Base-by-base conservation (phyloP, 2,888 invertebrate genomes). In the Orthonychiurus folsomi region DNA sequence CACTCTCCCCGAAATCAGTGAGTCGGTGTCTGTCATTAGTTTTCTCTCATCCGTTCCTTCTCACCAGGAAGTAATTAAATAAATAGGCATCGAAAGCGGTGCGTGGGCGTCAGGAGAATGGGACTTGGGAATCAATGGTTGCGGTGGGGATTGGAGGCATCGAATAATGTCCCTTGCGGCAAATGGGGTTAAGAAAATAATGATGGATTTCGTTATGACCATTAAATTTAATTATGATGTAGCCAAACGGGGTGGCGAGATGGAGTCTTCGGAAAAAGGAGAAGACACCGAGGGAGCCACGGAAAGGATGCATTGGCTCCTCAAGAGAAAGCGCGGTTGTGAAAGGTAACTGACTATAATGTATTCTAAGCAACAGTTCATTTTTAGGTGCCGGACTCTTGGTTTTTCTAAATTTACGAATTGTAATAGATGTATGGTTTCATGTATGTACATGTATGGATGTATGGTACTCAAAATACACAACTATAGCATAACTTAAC, bases 241-340 rank as follows among this genome's bases (percentile, higher is more conserved):
- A 83, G 83, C 79, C 65, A 86, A 85, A 75, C 3, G 61, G 12
- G 83, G 83, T 59, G 81, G 83, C 66, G 90, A 93, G 75, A 87
- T 88, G 78, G 92, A 93, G 73, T 88, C 90, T 5, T 87, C 87
- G 0, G 93, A 92, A 76, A 87, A 89, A 72, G 80, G 89, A 66
- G 81, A 81, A 70, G 88, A 88, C 2, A 86, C 88, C 71, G 88
- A 88, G 66, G 83, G 83, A 56, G 76, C 85, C 68, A 83, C 86
- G 61, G 84, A 85, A 65, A 88, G 88, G 74, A 87, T 89, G 70
- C 87, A 89, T 0, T 83, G 90, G 77, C 86, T 86, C 78, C 84
- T 84, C 71, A 84, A 86, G 73, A 89, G 89, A 80, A 89, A 86
- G 75, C 88, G 89, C 75, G 87, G 88, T 73, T 85, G 92, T 70